Conservation (phyloP, 2,113 vertebrate genomes). For the Elachura formosa region DNA sequence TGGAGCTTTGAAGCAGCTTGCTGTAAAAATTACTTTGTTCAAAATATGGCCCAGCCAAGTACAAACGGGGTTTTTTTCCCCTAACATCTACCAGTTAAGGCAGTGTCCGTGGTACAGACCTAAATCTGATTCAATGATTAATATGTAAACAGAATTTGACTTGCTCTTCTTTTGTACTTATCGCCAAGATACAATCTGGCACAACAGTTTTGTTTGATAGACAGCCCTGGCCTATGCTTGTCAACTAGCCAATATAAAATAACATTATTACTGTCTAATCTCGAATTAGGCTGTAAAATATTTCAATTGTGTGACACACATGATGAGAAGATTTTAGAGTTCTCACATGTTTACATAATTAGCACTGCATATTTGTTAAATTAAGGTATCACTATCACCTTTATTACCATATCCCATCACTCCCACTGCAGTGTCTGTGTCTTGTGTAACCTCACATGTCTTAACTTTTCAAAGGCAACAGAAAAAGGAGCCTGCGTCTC, state of each 20-base stretch:
- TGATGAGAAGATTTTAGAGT: constrained; percentile 68
- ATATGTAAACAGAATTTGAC: constrained; percentile 67
- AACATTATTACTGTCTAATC: constrained; percentile 72
- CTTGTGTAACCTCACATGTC: constrained; percentile 4
- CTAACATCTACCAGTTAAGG: neutral
- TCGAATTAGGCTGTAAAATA: constrained; percentile 68
- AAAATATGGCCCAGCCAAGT: neutral
- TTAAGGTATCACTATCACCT: constrained; percentile 67
- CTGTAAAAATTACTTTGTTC: neutral
- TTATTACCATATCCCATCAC: constrained; percentile 61
- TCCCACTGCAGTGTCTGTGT: constrained; percentile 25
- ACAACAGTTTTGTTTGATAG: constrained; percentile 74
- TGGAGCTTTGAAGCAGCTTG: neutral
- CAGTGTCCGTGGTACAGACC: neutral
- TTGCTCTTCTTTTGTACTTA: constrained; percentile 62
- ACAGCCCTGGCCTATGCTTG: constrained; percentile 69
- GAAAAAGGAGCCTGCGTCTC: constrained; percentile 29
- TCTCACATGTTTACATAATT: constrained; percentile 75
- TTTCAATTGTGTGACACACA: constrained; percentile 66
- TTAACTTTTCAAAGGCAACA: constrained; percentile 59
- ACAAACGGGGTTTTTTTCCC: neutral
- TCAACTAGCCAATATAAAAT: constrained; percentile 71
- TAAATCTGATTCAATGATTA: constrained; percentile 57
- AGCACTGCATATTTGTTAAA: constrained; percentile 70
- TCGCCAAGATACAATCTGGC: constrained; percentile 72